Conservation (phyloP, 1,140 invertebrate species). For the Drosophila nannoptera region DNA sequence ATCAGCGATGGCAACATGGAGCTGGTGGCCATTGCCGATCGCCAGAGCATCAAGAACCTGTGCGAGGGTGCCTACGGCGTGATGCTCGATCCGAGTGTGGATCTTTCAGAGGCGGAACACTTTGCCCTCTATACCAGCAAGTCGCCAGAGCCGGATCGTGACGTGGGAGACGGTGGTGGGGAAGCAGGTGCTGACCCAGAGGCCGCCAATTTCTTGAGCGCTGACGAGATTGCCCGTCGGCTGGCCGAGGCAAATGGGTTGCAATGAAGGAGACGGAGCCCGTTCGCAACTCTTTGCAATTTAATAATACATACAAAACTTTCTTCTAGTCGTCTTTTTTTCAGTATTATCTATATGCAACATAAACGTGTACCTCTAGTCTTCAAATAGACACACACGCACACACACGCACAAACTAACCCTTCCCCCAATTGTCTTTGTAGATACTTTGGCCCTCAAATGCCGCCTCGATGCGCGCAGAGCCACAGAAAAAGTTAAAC, state of each 20-base stretch:
- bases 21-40: conserved; percentile 76
- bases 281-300: conserved; percentile 12
- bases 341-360: conserved; percentile 61
- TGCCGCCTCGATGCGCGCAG: conserved; percentile 38
- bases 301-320: conserved; percentile 31
- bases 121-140: conserved; percentile 91
- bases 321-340: conserved; percentile 70
- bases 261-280: conserved; percentile 20
- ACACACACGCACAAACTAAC: conserved; percentile 8
- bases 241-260: conserved; percentile 70
- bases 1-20: conserved; percentile 78
- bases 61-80: conserved; percentile 76
- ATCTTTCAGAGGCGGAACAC: conserved; percentile 90
- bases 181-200: conserved; percentile 89
- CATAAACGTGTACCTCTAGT: conserved; percentile 22
- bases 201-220: conserved; percentile 81
- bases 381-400: conserved; percentile 15
- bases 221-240: conserved; percentile 71
- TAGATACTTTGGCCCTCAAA: conserved; percentile 49
- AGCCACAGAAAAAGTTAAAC: conserved; percentile 56
- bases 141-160: conserved; percentile 87
- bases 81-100: conserved; percentile 79
- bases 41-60: conserved; percentile 74
- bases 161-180: conserved; percentile 92
- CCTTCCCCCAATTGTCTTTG: conserved; percentile 45